A percentile compares a stretch with the other conserved stretches of the same genome.
These are phyloP conservation scores for Enteromius radiatus DNA, from an alignment of 2,797 vertebrate species.

Conservation along the genomic window DNA sequence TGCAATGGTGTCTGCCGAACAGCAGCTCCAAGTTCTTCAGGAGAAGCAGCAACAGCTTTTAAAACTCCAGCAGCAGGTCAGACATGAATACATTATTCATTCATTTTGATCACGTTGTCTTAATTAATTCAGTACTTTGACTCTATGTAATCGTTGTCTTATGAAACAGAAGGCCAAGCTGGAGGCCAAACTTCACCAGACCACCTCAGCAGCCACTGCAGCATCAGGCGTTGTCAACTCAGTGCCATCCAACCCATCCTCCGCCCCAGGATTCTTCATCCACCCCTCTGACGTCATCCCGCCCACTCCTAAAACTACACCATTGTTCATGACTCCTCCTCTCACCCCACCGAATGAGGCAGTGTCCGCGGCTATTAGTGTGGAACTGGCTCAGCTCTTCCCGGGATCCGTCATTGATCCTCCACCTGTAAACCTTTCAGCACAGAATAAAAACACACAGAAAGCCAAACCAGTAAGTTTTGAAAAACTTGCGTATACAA, in stretches of 20 bases:
- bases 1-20: conserved; percentile 99
- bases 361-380: conserved; percentile 94
- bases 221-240: conserved; percentile 91
- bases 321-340: conserved; percentile 98
- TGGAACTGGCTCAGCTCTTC: conserved; percentile 96
- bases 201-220: conserved; percentile 89
- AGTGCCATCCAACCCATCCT: conserved; percentile 92
- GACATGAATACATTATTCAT: neutral
- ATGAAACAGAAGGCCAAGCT: conserved; percentile 93
- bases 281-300: conserved; percentile 98
- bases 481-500: conserved; percentile 34
- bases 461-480: conserved; percentile 90
- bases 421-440: conserved; percentile 91
- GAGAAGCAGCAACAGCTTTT: conserved; percentile 99
- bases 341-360: conserved; percentile 97
- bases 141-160: neutral
- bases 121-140: neutral
- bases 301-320: conserved; percentile 97
- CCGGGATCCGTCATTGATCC: conserved; percentile 95
- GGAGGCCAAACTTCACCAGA: conserved; percentile 98
- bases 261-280: conserved; percentile 96
- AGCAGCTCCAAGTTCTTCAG: conserved; percentile 99
- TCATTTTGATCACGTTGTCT: neutral
- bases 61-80: conserved; percentile 99
- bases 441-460: conserved; percentile 91